Conservation (phyloP, 1,140 invertebrate species). For the Plectus sambesii region DNA sequence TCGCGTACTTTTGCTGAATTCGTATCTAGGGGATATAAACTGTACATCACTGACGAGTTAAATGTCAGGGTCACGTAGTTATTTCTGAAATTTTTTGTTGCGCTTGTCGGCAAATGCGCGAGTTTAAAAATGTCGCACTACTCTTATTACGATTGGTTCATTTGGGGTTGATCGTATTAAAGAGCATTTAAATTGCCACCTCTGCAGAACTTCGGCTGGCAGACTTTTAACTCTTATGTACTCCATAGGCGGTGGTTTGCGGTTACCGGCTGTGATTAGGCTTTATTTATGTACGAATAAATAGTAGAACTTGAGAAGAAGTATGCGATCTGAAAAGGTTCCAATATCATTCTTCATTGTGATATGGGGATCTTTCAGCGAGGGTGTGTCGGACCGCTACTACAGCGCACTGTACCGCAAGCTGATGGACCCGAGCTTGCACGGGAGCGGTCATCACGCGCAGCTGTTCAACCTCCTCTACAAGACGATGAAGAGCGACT, state of each 20-base stretch:
- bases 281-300: background rate
- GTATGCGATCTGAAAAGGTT: background rate
- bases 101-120: background rate
- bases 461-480: conserved; percentile 76
- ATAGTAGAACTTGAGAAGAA: background rate
- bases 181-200: too few relatives aligned
- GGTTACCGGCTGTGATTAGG: background rate
- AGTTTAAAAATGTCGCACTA: background rate
- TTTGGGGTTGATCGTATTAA: too few relatives aligned
- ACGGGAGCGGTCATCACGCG: conserved; percentile 62
- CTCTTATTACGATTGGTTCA: background rate
- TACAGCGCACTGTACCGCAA: conserved; percentile 80
- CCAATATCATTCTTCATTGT: conserved; percentile 3
- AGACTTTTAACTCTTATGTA: background rate
- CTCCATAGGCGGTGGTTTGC: background rate
- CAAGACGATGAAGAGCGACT: conserved; percentile 69
- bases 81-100: conserved; percentile 5
- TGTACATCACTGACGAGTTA: too few relatives aligned
- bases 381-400: conserved; percentile 57
- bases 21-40: too few relatives aligned
- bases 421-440: conserved; percentile 63
- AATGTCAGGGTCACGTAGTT: conserved; percentile 11
- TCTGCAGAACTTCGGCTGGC: background rate
- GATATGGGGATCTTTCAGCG: conserved; percentile 32
- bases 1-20: background rate